These are phyloP conservation scores for Metellina segmentata DNA, from an alignment of 2,888 invertebrate species.

Conservation along the genomic window DNA sequence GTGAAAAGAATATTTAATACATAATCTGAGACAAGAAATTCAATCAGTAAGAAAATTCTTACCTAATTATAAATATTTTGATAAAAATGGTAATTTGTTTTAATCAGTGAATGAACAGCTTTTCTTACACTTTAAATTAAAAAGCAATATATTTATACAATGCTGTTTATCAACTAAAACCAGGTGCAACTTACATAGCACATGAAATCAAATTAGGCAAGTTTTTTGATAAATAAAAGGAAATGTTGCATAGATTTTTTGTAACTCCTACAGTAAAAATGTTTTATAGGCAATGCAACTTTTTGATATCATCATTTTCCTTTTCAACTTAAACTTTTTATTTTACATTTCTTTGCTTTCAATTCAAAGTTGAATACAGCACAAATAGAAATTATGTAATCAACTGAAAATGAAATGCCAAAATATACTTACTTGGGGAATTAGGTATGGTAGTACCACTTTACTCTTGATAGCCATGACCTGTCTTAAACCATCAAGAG, in stretches of 20 bases:
- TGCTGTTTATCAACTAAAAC: too few relatives aligned
- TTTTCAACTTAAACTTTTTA: neutral
- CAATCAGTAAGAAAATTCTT: too few relatives aligned
- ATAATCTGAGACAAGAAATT: too few relatives aligned
- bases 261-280: too few relatives aligned
- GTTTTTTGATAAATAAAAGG: neutral
- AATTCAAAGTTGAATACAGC: neutral
- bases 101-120: too few relatives aligned
- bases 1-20: too few relatives aligned
- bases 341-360: neutral
- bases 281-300: too few relatives aligned
- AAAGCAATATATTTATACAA: too few relatives aligned
- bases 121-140: too few relatives aligned
- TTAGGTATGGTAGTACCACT: constrained; percentile 96
- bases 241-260: neutral
- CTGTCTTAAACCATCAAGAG: constrained; percentile 96
- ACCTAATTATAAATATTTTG: too few relatives aligned
- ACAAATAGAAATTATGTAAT: neutral
- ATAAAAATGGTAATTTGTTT: too few relatives aligned
- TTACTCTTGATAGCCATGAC: constrained; percentile 98
- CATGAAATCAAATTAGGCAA: neutral
- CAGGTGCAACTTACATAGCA: neutral
- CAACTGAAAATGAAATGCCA: neutral
- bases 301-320: neutral
- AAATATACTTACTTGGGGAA: constrained; percentile 85